A percentile compares a stretch with the other conserved stretches of the same genome.
Evolutionary conservation across 2,797 vertebrate species (phyloP).

Genomic region (Phoebastria nigripes): DNA sequence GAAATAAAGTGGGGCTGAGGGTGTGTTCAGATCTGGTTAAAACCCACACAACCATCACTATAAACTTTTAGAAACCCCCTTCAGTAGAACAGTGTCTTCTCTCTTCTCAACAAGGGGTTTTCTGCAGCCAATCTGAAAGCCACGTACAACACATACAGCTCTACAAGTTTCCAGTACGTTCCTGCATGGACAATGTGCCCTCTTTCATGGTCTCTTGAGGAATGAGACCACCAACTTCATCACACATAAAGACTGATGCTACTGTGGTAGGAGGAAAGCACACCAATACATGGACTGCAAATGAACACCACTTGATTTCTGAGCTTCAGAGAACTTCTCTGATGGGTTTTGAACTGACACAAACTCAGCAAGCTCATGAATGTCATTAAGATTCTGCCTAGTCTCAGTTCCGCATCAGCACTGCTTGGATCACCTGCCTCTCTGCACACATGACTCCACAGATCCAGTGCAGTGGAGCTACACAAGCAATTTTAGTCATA

Average conservation of each 20-base stretch:
- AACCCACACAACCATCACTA: not conserved
- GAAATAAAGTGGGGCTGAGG: not conserved
- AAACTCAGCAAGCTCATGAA: not conserved
- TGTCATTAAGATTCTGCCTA: not conserved
- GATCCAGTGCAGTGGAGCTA: not conserved
- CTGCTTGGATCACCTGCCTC: not conserved
- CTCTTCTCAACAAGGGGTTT: not conserved
- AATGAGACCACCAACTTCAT: not conserved
- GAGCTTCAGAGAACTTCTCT: not conserved
- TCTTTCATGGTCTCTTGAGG: not conserved
- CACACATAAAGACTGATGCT: not conserved
- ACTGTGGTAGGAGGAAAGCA: not conserved
- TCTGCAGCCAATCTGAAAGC: not conserved
- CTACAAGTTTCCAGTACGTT: accelerated
- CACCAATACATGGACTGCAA: not conserved
- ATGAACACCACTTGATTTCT: not conserved
- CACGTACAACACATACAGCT: not conserved
- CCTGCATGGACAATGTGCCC: not conserved
- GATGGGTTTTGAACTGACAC: not conserved
- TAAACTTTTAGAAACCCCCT: not conserved
- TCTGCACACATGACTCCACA: not conserved
- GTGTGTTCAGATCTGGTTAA: not conserved
- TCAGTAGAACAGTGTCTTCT: not conserved
- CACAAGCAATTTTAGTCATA: not conserved
- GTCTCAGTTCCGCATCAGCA: not conserved